Conservation (phyloP, 1,140 invertebrate genomes). For the Papilio polyxenes region DNA sequence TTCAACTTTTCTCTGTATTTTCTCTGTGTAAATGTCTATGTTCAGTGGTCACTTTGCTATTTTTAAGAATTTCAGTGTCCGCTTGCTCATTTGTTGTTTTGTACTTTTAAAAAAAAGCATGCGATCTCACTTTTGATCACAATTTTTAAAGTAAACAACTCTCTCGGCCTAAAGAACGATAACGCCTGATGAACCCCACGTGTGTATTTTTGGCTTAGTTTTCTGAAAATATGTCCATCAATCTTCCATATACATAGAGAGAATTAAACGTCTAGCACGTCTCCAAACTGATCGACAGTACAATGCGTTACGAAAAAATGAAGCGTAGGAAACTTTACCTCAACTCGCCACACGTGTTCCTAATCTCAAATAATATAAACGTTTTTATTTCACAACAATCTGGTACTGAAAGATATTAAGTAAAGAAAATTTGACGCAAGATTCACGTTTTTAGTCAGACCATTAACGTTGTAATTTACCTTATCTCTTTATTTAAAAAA, state of each 20-base stretch:
- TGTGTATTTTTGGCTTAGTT: background rate
- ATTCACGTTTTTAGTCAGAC: background rate
- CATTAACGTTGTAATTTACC: background rate
- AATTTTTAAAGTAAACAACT: background rate
- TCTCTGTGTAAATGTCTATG: too few species aligned
- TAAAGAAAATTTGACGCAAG: background rate
- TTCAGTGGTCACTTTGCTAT: too few species aligned
- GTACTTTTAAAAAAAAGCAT: too few species aligned
- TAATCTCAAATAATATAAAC: background rate
- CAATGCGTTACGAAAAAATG: background rate
- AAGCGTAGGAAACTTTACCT: slow-evolving; percentile 14
- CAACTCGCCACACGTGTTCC: slow-evolving; percentile 1
- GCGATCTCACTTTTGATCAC: background rate
- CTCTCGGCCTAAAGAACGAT: background rate
- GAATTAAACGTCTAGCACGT: slow-evolving; percentile 8
- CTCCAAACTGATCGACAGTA: slow-evolving; percentile 13
- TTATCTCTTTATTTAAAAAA: background rate
- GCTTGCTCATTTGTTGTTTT: too few species aligned
- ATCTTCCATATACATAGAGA: slow-evolving; percentile 1
- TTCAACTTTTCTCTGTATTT: too few species aligned
- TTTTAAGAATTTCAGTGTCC: too few species aligned
- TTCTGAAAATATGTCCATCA: background rate
- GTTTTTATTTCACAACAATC: slow-evolving; percentile 1
- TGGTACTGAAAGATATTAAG: background rate
- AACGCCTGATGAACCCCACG: background rate